These are phyloP conservation scores for Athetis lepigone DNA, from an alignment of 2,888 invertebrate species.

Conservation along the genomic window DNA sequence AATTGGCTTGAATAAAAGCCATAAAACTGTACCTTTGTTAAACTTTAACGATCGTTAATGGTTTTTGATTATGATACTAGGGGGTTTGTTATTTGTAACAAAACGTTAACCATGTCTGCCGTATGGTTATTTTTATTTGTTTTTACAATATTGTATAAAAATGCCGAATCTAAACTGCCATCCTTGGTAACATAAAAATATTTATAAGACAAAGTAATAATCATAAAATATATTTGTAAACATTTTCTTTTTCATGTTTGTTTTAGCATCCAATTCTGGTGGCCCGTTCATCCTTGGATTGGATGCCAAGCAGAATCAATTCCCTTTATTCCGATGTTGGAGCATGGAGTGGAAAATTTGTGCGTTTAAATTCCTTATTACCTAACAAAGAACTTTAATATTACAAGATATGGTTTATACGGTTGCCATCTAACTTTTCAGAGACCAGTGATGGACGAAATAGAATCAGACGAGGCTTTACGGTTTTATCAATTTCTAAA, in stretches of 20 bases:
- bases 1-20: slow-evolving; percentile 22
- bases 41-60: slow-evolving; percentile 11
- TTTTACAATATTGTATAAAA: slow-evolving; percentile 15
- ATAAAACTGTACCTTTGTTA: slow-evolving; percentile 31
- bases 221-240: neutral
- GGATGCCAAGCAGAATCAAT: slow-evolving; percentile 88
- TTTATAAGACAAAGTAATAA: neutral
- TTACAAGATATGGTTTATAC: neutral
- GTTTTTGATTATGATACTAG: neutral
- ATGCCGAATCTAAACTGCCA: slow-evolving; percentile 42
- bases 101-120: slow-evolving; percentile 29
- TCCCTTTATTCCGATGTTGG: slow-evolving; percentile 88
- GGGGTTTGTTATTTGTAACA: neutral
- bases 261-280: slow-evolving; percentile 85
- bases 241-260: neutral
- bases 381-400: neutral
- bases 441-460: slow-evolving; percentile 89
- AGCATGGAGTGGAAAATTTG: slow-evolving; percentile 89
- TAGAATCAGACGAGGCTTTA: slow-evolving; percentile 87
- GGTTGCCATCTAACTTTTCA: slow-evolving; percentile 59
- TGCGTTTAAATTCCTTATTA: slow-evolving; percentile 63
- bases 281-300: slow-evolving; percentile 85
- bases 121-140: slow-evolving; percentile 17
- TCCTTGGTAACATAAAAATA: slow-evolving; percentile 51
- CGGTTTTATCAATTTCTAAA: slow-evolving; percentile 87